Base-by-base conservation (phyloP, 2,888 invertebrate genomes). In the Drosophila meridiana region DNA sequence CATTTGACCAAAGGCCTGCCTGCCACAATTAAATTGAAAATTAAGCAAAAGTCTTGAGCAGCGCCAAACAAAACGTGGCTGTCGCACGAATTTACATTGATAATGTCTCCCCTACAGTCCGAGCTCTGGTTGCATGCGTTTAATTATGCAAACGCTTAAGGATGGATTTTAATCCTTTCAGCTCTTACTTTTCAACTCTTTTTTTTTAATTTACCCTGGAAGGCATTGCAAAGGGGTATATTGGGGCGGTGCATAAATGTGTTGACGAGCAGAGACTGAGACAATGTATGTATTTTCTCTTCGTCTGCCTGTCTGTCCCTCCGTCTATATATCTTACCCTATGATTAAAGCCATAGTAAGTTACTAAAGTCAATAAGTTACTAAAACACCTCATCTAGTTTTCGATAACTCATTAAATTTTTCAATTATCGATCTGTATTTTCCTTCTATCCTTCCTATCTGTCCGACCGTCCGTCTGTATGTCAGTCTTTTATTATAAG, bases 111-210 rank as follows among this genome's bases (percentile, higher is more conserved):
- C 6, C 45, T n/a, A 6, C 47, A 30, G 48, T 4, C 8, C 30
- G 1, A 6, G 48, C 48, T 14, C 30, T 14, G 30, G 47, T 9
- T 36, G 20, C 42, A 32, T 36, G 38, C 73, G 74, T 73, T 86
- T 88, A 87, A 89, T 83, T 90, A 80, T 80, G 79, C 85, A 48
- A 91, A 79, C 84, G 53, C 45, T 83, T 83, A 89, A 82, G 50
- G 20, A 3, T 1, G 86, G 78, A 42, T 83, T 82, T 91, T 87
- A 92, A 92, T 84, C 92, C 92, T 84, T 90, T 89, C 34, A 66
- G 59, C 43, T 56, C 53, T 40, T 55, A 26, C 40, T 40, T 26
- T 40, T 30, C 28, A 50, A 5, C 1, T 50, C 0, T 43, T 43
- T 30, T 34, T 20, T 14, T 50, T 8, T 1, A 7, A 47, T 28